Evolutionary conservation across 2,888 invertebrate genomes (phyloP).

Genomic region (Rhynchonema sp.): DNA sequence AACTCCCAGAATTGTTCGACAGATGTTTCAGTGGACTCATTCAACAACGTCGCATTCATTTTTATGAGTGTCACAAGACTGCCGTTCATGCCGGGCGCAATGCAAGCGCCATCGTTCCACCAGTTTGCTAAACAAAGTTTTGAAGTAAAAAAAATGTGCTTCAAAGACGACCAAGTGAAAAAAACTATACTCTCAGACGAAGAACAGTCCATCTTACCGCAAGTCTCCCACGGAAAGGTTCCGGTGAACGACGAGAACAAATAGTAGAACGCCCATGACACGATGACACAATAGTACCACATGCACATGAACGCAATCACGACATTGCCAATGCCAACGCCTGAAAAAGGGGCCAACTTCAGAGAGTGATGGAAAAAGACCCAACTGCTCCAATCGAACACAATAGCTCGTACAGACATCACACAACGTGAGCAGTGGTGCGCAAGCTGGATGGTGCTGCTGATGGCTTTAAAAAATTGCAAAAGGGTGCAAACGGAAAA

Average conservation of each 20-base stretch:
- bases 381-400: too few species aligned
- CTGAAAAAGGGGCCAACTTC: too few species aligned
- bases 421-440: too few species aligned
- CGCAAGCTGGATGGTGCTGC: too few species aligned
- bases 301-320: slow-evolving; percentile 27
- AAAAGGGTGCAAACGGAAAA: too few species aligned
- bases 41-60: slow-evolving; percentile 8
- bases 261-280: slow-evolving; percentile 27
- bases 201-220: slow-evolving; percentile 10
- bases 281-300: slow-evolving; percentile 26
- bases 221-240: slow-evolving; percentile 25
- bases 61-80: slow-evolving; percentile 7
- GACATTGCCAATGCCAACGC: slow-evolving; percentile 27
- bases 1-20: slow-evolving; percentile 29
- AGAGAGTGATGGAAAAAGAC: too few species aligned
- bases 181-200: too few species aligned
- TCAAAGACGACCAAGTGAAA: slow-evolving; percentile 5
- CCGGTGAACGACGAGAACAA: slow-evolving; percentile 21
- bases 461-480: too few species aligned
- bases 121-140: not conserved
- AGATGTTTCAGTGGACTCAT: slow-evolving; percentile 18
- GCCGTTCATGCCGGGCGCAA: not conserved
- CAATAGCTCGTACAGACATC: too few species aligned
- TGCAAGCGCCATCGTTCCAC: slow-evolving; percentile 1
- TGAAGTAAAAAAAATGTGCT: too few species aligned